phyloP scores from a whole-genome alignment of 2,113 vertebrate species.

The Phalacrocorax pelagicus region DNA sequence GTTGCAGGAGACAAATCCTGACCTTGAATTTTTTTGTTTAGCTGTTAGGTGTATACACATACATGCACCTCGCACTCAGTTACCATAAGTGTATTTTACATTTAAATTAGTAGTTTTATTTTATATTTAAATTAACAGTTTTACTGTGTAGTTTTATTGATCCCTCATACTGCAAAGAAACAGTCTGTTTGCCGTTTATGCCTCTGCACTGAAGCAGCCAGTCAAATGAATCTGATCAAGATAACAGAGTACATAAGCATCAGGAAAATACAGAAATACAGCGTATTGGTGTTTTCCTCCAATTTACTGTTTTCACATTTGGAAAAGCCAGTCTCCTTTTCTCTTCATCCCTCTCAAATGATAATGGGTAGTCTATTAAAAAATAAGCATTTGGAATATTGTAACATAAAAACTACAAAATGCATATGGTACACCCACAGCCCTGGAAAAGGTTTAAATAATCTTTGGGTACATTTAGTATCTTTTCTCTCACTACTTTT shows the following conservation, averaged over 20 bases:
- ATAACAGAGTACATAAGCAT: neutral
- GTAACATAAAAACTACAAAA: neutral
- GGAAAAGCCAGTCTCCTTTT: neutral
- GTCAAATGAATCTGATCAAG: neutral
- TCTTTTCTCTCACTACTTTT: neutral
- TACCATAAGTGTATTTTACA: neutral
- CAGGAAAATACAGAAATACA: neutral
- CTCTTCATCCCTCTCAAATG: neutral
- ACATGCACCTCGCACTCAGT: neutral
- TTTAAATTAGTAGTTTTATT: neutral
- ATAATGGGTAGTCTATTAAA: neutral
- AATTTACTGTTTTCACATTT: neutral
- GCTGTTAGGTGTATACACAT: neutral
- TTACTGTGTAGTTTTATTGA: neutral
- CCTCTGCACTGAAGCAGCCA: neutral
- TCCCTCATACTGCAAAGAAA: neutral
- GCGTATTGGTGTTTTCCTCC: neutral
- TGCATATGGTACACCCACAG: constrained; percentile 1
- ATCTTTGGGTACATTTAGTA: neutral
- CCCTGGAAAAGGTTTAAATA: neutral
- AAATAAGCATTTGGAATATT: neutral
- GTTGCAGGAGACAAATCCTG: neutral
- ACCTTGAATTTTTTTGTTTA: neutral
- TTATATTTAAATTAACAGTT: neutral
- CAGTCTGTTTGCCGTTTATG: neutral